Base-by-base conservation (phyloP, 2,113 vertebrate species). In the Cephalopterus ornatus region DNA sequence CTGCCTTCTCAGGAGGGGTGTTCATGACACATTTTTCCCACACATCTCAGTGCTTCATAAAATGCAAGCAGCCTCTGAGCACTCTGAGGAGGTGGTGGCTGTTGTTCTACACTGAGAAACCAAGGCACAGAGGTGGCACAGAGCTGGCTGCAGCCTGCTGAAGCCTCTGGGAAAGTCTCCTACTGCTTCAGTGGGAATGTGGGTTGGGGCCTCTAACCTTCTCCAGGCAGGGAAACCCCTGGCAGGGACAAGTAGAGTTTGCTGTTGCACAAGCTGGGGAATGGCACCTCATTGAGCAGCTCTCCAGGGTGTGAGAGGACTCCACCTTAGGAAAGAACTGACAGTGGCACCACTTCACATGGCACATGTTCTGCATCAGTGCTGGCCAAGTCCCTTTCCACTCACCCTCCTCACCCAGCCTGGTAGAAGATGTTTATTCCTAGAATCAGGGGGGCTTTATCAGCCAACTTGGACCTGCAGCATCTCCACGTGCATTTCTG, bases 301-400 rank as follows among this genome's bases (percentile, higher is more conserved):
- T 53, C 14, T 67, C n/a, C 2, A 1, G 22, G 4, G 12, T 7
- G 32, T 0, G 3, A 77, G 53, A 76, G 52, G 23, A 27, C 42
- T 37, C 46, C 68, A 19, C 2, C 0, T 56, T 0, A 65, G 68
- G 27, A 42, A 21, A 19, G 33, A 52, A 4, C 22, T 35, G 44
- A 15, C 20, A 49, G 59, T 77, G 89, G 77, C 59, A 56, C 24
- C 46, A 8, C 20, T 24, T n/a, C 66, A 27, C 20, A 4, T 1
- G 1, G 30, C 37, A 4, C 10, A 2, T 2, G 0, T 21, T 55
- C 63, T 81, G 33, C 55, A 28, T 5, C 46, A 1, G 0, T 18
- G 6, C 12, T 67, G 52, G 50, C 61, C 42, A 28, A 27, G 20
- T 8, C 62, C 56, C 62, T 30, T 20, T 33, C 15, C 14, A 0